phyloP scores from a whole-genome alignment of 2,888 invertebrate genomes.

The Chrysina gloriosa region DNA sequence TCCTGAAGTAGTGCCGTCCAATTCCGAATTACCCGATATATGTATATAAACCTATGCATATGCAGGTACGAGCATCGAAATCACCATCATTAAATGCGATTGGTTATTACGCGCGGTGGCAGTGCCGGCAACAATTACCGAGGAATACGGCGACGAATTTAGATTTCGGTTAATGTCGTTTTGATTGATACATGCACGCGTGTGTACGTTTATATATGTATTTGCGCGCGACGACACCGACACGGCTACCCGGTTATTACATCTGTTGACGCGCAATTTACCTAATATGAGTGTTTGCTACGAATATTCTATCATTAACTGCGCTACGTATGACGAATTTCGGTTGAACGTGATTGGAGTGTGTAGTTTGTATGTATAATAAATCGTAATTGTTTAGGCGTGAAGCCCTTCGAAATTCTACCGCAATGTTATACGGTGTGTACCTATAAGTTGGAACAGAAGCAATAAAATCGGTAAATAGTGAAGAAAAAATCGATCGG shows the following conservation, averaged over 20 bases:
- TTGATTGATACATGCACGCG: slow-evolving; percentile 24
- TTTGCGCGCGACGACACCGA: background rate
- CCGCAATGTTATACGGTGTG: too few relatives aligned
- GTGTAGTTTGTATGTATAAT: background rate
- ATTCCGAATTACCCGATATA: too few relatives aligned
- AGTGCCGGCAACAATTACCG: slow-evolving; percentile 14
- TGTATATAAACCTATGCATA: too few relatives aligned
- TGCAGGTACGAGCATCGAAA: background rate
- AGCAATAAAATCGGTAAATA: too few relatives aligned
- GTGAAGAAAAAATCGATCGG: too few relatives aligned
- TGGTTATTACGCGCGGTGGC: background rate
- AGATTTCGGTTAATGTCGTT: slow-evolving; percentile 22
- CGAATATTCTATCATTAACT: slow-evolving; percentile 13
- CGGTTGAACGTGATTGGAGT: background rate
- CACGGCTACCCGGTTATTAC: slow-evolving; percentile 5
- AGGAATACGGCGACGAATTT: background rate
- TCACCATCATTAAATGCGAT: background rate
- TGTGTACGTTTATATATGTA: background rate
- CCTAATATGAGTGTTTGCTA: slow-evolving; percentile 20
- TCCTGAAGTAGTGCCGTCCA: too few relatives aligned
- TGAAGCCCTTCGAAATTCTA: too few relatives aligned
- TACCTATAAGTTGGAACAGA: too few relatives aligned
- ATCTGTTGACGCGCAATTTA: slow-evolving; percentile 12
- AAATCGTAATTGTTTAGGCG: too few relatives aligned
- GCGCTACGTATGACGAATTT: background rate